Base-by-base conservation (phyloP, 2,113 vertebrate genomes). In the Desmodus rotundus region DNA sequence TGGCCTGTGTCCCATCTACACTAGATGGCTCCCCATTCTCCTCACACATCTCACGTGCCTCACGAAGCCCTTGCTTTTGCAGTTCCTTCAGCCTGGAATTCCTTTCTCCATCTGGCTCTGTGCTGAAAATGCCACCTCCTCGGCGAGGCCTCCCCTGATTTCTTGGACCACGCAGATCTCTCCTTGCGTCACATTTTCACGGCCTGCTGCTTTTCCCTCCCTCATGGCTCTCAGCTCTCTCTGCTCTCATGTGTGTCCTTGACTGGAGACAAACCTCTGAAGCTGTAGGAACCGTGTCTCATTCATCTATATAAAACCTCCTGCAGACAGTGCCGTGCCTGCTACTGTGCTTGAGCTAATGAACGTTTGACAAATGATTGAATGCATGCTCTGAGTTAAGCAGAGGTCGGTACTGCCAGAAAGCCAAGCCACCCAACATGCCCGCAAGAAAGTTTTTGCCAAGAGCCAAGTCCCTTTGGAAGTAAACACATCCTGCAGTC, bases 331-430 rank as follows among this genome's bases (percentile, higher is more conserved):
- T 70, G 86, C 61, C 36, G 6, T 82, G 92, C 81, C 85, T 81
- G 74, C 50, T 61, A 61, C 13, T 9, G 52, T 31, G 36, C 80
- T 61, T 52, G 52, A 81, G 81, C 67, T 93, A 73, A 88, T 5
- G 50, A 91, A 58, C 61, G 56, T 86, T 93, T 96, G 92, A 96
- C 87, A 95, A 54, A 88, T 95, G 91, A 93, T 85, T 84, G 76
- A 93, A 36, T 88, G 54, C 41, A 22, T 68, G 58, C 89, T 85
- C 82, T n/a, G 68, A 81, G 89, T 83, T 97, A 95, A 96, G 82
- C 96, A 26, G 4, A 20, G 14, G 73, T 86, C 20, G 12, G 4
- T 76, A 56, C 50, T 93, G 94, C 93, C 94, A 83, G 94, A 92
- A 94, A 97, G 67, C 76, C 84, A 87, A 81, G 88, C 78, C 84